Evolutionary conservation across 2,797 vertebrate genomes (phyloP), one percentile per base, ranked within the genome.

Genomic region (Sciaenops ocellatus): DNA sequence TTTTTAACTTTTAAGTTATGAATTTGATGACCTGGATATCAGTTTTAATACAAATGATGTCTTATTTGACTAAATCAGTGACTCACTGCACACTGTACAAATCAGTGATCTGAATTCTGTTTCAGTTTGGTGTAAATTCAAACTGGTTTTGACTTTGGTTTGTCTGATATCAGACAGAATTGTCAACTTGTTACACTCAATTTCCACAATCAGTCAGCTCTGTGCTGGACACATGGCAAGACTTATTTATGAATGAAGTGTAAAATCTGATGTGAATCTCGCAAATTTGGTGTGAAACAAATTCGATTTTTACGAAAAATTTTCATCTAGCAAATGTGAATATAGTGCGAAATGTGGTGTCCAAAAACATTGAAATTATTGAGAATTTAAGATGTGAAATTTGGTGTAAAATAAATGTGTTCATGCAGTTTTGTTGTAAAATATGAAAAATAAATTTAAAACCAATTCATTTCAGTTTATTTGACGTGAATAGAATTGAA

Each of bases 1-100:
- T 15, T 0, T 42, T 26, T 3, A 3, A 38, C 12, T 2, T 5
- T 4, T 1, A 26, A 26, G 4, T 18, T 24, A 0, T 28, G 1
- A 44, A 17, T 28, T 22, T 3, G 52, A 5, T 38, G 38, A n/a
- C 3, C 11, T 55, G 30, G 22, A 10, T 38, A 10, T 38, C 13
- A n/a, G 13, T 46, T 47, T 38, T 3, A 4, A n/a, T 6, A 2
- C 10, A 61, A 6, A 60, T 9, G 1, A 4, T 30, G 17, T 20
- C 3, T 8, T 13, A n/a, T 5, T 13, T 13, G 46, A 67, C 30
- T 30, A 3, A 30, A 6, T 10, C 3, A 15, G 7, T 22, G 8
- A 50, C 26, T 47, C 34, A 24, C 12, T n/a, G 9, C 3, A 7
- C 3, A 50, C 3, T 2, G 30, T 9, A 38, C 34, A 38, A 9